Percentiles rank a stretch among this genome's conserved stretches.
phyloP scores from a whole-genome alignment of 2,797 vertebrate genomes.

The Periophthalmus magnuspinnatus region DNA sequence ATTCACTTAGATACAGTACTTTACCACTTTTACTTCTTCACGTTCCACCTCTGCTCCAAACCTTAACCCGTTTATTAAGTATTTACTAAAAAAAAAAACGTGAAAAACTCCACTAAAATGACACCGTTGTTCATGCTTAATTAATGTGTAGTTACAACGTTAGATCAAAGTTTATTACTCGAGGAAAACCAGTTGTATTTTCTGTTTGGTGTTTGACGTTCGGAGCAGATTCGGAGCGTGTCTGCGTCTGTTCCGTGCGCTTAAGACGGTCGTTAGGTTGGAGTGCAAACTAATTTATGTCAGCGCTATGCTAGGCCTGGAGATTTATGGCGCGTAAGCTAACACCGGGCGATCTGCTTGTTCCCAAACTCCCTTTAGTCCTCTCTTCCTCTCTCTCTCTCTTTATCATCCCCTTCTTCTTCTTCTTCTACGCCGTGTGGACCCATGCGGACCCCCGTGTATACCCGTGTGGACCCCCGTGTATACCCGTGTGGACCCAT shows the following conservation, averaged over 20 bases:
- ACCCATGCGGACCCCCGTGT: no score
- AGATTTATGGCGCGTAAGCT: constrained; percentile 79
- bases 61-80: no score
- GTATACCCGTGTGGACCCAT: no score
- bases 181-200: background rate
- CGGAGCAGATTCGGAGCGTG: background rate
- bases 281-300: constrained; percentile 75
- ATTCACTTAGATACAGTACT: no score
- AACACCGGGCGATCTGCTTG: constrained; percentile 74
- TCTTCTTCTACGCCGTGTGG: no score
- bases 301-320: constrained; percentile 67
- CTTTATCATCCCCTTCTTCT: constrained; percentile 58
- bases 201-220: background rate
- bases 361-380: constrained; percentile 56
- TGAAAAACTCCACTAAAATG: no score
- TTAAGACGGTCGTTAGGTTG: constrained; percentile 31
- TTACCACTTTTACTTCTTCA: no score
- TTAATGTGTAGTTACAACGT: no score
- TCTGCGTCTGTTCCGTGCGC: constrained; percentile 7
- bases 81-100: no score
- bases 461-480: no score
- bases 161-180: background rate
- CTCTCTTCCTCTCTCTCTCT: constrained; percentile 52
- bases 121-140: no score
- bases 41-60: no score